These are phyloP conservation scores for Brachionus sp. DNA, from an alignment of 1,140 invertebrate genomes.

Conservation along the genomic window DNA sequence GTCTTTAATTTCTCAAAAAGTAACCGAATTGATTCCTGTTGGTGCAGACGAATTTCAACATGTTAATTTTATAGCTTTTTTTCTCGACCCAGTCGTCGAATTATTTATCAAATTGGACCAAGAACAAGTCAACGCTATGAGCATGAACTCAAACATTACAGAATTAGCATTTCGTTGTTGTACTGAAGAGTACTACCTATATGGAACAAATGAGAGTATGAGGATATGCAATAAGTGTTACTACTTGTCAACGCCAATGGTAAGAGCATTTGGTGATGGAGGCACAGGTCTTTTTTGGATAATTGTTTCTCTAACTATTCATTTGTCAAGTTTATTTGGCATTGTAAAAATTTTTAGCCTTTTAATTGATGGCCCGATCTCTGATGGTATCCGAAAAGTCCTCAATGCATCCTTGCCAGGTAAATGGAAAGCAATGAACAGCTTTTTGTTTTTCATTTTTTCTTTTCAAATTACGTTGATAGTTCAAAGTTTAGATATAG, in stretches of 20 bases:
- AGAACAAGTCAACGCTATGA: not conserved
- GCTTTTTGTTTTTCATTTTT: slow-evolving; percentile 60
- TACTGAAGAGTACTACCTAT: not conserved
- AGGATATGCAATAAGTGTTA: not conserved
- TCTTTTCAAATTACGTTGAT: slow-evolving; percentile 66
- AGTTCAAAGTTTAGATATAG: slow-evolving; percentile 66
- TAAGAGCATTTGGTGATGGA: slow-evolving; percentile 14
- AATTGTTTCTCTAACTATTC: not conserved
- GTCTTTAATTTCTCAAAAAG: not conserved
- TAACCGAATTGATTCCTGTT: slow-evolving; percentile 46
- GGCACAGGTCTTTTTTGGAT: slow-evolving; percentile 22
- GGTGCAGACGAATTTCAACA: slow-evolving; percentile 50
- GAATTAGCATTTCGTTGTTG: slow-evolving; percentile 11
- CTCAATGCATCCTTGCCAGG: slow-evolving; percentile 63
- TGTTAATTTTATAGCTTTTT: slow-evolving; percentile 43
- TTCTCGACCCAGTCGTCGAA: not conserved
- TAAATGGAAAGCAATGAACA: slow-evolving; percentile 59
- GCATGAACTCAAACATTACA: not conserved
- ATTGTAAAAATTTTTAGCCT: slow-evolving; percentile 19
- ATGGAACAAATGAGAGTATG: not conserved
- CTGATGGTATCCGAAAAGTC: slow-evolving; percentile 61
- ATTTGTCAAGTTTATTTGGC: not conserved
- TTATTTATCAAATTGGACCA: not conserved
- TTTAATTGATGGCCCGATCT: slow-evolving; percentile 59
- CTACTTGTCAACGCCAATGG: slow-evolving; percentile 10